These are phyloP conservation scores for Ranitomeya variabilis DNA, from an alignment of 2,113 vertebrate genomes.

Conservation along the genomic window DNA sequence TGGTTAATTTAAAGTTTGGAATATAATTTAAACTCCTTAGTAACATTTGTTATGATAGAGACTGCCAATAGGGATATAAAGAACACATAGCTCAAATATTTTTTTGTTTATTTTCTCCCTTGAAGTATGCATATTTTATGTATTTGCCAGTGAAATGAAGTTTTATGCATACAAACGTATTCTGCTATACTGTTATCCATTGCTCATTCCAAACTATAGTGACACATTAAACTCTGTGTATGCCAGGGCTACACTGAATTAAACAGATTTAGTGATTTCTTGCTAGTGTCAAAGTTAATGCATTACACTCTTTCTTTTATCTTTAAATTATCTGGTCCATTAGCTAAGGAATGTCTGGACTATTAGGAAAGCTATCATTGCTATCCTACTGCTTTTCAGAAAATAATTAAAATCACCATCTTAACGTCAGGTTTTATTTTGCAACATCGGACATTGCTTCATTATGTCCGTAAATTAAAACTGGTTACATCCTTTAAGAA, in stretches of 20 bases:
- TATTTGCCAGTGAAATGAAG: background rate
- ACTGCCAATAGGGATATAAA: no score
- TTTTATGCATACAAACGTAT: background rate
- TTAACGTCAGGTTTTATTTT: background rate
- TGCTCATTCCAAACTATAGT: background rate
- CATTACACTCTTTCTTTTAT: slow-evolving; percentile 8
- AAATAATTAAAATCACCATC: slow-evolving; percentile 14
- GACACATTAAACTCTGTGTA: background rate
- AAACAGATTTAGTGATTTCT: slow-evolving; percentile 10
- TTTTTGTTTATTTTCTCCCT: background rate
- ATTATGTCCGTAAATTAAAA: background rate
- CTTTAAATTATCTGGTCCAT: slow-evolving; percentile 19
- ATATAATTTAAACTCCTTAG: no score
- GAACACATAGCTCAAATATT: background rate
- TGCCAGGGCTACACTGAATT: background rate
- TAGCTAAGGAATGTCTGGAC: background rate
- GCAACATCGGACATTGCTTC: background rate
- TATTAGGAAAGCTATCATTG: slow-evolving; percentile 3
- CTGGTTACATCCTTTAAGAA: background rate
- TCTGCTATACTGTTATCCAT: background rate
- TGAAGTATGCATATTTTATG: background rate
- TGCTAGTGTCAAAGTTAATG: slow-evolving; percentile 26
- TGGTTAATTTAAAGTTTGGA: no score
- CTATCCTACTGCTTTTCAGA: slow-evolving; percentile 1
- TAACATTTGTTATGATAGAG: no score